Conservation (phyloP, 2,797 vertebrate species). For the Sciaenops ocellatus region DNA sequence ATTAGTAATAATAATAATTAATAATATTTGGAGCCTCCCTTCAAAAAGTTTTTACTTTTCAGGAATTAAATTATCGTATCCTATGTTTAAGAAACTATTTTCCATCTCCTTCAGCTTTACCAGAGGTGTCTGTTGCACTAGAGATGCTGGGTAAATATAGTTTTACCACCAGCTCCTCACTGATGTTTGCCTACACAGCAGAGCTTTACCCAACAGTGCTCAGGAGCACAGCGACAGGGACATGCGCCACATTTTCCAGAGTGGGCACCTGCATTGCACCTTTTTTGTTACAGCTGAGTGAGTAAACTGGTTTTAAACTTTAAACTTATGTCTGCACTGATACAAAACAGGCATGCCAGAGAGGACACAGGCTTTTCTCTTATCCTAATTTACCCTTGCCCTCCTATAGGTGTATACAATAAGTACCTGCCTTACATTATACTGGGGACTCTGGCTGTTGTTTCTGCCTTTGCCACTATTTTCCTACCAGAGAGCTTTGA, state of each 20-base stretch:
- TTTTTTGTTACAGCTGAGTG: constrained; percentile 87
- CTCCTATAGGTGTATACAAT: neutral
- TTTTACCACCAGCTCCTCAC: neutral
- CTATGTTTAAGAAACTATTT: neutral
- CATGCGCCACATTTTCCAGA: neutral
- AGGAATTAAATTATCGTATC: too few relatives aligned
- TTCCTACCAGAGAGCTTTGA: constrained; percentile 91
- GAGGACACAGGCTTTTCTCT: neutral
- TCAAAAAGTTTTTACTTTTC: too few relatives aligned
- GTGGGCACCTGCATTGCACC: constrained; percentile 80
- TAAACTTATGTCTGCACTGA: too few relatives aligned
- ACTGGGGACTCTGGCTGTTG: constrained; percentile 86
- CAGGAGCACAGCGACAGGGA: neutral
- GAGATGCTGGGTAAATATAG: constrained; percentile 13
- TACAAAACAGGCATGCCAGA: neutral
- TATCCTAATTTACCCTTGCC: neutral
- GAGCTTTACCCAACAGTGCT: constrained; percentile 6
- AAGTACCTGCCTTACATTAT: constrained; percentile 88
- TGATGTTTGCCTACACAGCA: neutral
- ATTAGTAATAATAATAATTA: too few relatives aligned
- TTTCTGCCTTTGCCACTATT: constrained; percentile 82
- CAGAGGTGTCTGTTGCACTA: neutral
- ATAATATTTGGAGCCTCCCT: too few relatives aligned
- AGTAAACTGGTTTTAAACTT: constrained; percentile 27
- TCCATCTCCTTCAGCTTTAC: neutral